phyloP scores from a whole-genome alignment of 1,140 invertebrate species.

The Lepidostoma basale region DNA sequence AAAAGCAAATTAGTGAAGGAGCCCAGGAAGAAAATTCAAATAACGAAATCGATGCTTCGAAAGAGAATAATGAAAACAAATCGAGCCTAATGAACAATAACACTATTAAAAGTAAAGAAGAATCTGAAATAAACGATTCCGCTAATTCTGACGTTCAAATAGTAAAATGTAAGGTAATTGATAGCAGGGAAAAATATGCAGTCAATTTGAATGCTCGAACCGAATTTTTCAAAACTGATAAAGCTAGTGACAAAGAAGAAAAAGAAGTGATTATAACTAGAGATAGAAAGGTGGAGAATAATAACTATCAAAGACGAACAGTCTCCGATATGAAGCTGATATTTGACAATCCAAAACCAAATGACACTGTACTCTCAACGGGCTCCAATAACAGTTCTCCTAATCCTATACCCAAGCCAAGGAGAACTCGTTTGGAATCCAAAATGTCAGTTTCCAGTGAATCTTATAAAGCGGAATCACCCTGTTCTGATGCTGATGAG shows the following conservation, averaged over 20 bases:
- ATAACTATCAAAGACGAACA: slow-evolving; percentile 46
- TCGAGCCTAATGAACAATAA: not conserved
- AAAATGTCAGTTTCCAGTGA: slow-evolving; percentile 46
- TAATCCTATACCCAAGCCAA: slow-evolving; percentile 61
- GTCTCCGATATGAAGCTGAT: slow-evolving; percentile 56
- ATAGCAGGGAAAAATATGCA: slow-evolving; percentile 5
- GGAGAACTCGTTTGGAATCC: slow-evolving; percentile 53
- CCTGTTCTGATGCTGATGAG: not conserved
- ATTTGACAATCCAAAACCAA: slow-evolving; percentile 52
- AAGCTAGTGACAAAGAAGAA: slow-evolving; percentile 50
- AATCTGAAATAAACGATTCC: not conserved
- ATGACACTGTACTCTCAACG: not conserved
- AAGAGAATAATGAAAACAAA: not conserved
- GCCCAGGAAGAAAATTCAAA: not conserved
- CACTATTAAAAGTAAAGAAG: not conserved
- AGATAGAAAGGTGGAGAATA: slow-evolving; percentile 11
- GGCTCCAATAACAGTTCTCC: slow-evolving; percentile 47
- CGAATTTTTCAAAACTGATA: slow-evolving; percentile 59
- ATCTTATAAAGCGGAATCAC: slow-evolving; percentile 27
- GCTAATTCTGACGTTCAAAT: slow-evolving; percentile 17
- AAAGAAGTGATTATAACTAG: not conserved
- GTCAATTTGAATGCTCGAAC: slow-evolving; percentile 11
- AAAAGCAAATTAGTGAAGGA: slow-evolving; percentile 34
- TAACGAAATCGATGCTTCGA: not conserved
- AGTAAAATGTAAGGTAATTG: slow-evolving; percentile 26